These are phyloP conservation scores for Lamellibrachia satsuma DNA, from an alignment of 2,888 invertebrate genomes.

Conservation along the genomic window DNA sequence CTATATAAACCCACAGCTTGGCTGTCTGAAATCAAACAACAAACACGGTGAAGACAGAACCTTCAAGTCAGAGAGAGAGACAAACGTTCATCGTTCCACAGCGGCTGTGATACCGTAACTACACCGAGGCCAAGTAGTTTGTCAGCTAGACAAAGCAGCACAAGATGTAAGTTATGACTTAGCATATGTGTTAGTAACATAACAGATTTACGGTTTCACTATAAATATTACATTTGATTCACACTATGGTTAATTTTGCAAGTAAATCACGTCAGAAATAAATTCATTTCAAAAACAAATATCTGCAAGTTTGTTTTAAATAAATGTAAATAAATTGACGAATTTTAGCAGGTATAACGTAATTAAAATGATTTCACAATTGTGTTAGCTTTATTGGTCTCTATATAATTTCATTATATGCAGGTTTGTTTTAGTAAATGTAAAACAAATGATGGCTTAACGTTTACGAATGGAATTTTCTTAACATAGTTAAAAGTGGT, in stretches of 20 bases:
- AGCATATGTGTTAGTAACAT: neutral
- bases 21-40: neutral
- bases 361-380: neutral
- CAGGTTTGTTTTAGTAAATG: too few species aligned
- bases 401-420: neutral
- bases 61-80: neutral
- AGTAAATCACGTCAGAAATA: neutral
- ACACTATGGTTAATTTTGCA: neutral
- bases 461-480: too few species aligned
- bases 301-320: too few species aligned
- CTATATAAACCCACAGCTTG: neutral
- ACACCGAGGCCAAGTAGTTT: neutral
- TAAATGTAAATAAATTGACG: neutral
- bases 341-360: neutral
- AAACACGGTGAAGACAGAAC: neutral
- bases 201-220: neutral
- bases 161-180: neutral
- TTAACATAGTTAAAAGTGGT: too few species aligned
- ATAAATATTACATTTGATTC: neutral
- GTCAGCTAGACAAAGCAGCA: neutral
- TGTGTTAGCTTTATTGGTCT: neutral
- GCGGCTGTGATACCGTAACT: neutral
- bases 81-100: neutral
- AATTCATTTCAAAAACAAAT: neutral
- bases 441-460: too few species aligned